Conservation (phyloP, 2,797 vertebrate genomes). For the Ceryle rudis region DNA sequence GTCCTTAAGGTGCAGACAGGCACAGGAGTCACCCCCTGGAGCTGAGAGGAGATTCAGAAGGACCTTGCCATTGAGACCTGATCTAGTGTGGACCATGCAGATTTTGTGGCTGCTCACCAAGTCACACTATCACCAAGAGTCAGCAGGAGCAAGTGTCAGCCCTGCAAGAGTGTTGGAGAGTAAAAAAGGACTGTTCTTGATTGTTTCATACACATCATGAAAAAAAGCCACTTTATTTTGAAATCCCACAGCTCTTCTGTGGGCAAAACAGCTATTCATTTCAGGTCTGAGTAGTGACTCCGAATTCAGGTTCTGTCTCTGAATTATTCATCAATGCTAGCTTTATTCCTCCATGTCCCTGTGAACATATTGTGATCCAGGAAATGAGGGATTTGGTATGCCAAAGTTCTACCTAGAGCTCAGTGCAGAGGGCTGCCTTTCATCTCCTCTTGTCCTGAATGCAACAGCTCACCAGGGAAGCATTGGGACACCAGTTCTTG, state of each 20-base stretch:
- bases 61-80: neutral
- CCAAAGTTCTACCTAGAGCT: neutral
- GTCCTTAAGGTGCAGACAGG: neutral
- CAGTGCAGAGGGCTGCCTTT: neutral
- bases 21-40: neutral
- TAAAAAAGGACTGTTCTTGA: neutral
- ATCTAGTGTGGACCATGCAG: neutral
- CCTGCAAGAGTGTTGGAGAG: neutral
- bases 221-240: neutral
- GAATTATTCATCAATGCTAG: slow-evolving; percentile 18
- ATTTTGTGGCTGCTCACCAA: neutral
- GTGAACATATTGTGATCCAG: neutral
- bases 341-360: neutral
- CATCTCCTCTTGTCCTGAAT: neutral
- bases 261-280: neutral
- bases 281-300: neutral
- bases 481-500: neutral
- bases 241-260: neutral
- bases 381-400: neutral
- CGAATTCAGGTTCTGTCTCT: neutral
- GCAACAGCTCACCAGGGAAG: neutral
- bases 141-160: neutral
- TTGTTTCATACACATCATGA: accelerated
- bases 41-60: neutral
- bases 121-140: neutral